Percentiles rank a stretch among this genome's conserved stretches.
These are phyloP conservation scores for Clostera curtula DNA, from an alignment of 2,888 invertebrate species.

Conservation along the genomic window DNA sequence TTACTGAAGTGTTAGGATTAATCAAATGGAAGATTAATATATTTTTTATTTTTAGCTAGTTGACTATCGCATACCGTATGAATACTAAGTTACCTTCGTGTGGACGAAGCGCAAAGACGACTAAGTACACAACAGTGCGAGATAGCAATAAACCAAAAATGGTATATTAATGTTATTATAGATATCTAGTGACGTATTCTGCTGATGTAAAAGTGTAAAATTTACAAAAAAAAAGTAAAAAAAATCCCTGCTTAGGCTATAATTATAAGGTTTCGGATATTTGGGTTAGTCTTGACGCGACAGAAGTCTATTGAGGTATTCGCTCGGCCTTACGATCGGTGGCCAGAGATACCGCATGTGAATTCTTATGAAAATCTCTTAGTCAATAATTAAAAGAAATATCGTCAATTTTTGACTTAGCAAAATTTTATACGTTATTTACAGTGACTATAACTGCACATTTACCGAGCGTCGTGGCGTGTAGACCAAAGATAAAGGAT, in stretches of 20 bases:
- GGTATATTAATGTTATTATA: conserved; percentile 68
- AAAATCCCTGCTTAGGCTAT: conserved; percentile 70
- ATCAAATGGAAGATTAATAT: conserved; percentile 69
- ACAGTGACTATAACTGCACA: conserved; percentile 62
- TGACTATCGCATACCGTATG: conserved; percentile 63
- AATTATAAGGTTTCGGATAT: conserved; percentile 63
- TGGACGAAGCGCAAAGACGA: conserved; percentile 31
- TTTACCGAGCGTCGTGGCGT: conserved; percentile 61
- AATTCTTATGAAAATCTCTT: conserved; percentile 73
- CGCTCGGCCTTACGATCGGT: conserved; percentile 37
- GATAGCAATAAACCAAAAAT: conserved; percentile 75
- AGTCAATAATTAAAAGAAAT: conserved; percentile 71
- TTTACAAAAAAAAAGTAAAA: conserved; percentile 61
- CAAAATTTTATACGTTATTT: conserved; percentile 74
- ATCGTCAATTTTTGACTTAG: conserved; percentile 74
- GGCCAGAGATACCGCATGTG: conserved; percentile 59
- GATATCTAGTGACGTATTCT: conserved; percentile 68
- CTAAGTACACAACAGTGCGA: conserved; percentile 52
- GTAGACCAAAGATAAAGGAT: conserved; percentile 71
- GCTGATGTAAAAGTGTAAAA: conserved; percentile 70
- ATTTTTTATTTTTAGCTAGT: conserved; percentile 75
- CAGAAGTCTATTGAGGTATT: conserved; percentile 53
- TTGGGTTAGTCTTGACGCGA: conserved; percentile 61
- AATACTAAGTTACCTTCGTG: conserved; percentile 53
- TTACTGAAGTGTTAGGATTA: conserved; percentile 61